Evolutionary conservation across 1,140 invertebrate genomes (phyloP), one percentile per base, ranked within the genome.

Genomic region (Gonatopus flavifemur): DNA sequence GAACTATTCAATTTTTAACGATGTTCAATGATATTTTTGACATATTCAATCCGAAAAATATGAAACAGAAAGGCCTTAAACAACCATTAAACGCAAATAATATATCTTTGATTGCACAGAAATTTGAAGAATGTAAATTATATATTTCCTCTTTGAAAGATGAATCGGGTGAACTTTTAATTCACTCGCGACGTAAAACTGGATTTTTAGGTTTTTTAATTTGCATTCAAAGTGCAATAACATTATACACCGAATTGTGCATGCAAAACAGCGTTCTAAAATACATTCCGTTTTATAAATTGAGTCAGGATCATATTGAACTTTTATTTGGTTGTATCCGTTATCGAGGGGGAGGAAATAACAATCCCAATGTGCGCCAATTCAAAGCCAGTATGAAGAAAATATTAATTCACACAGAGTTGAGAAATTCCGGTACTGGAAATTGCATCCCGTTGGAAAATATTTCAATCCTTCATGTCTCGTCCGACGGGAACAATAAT

Each of bases 41-140:
- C 21, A 54, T 67, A 28, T 50, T 68, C 6, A 68, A 70, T 49
- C 48, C 51, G 18, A 53, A 48, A 49, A 66, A 57, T 49, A 16
- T 47, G 16, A 56, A 32, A 37, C 28, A 40, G n/a, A 30, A 24
- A 9, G 36, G 45, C 38, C 53, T 48, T 51, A 53, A 53, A 47
- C 20, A 50, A 45, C 21, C 46, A 22, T 37, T 52, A 32, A 18
- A 46, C 22, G 12, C 15, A 15, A 12, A 41, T 32, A 49, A 49
- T 45, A 35, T 21, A 28, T 10, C 25, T 21, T 15, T 38, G 6
- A 10, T 45, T 45, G 13, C 28, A 25, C 30, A 38, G 2, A 37
- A 42, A 39, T 45, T 48, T 18, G 16, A 36, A 19, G 43, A 31
- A 10, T 16, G 33, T 21, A 19, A 48, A 22, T n/a, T 15, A 24